Base-by-base conservation (phyloP, 2,797 vertebrate species). In the Premnoplex brunnescens region DNA sequence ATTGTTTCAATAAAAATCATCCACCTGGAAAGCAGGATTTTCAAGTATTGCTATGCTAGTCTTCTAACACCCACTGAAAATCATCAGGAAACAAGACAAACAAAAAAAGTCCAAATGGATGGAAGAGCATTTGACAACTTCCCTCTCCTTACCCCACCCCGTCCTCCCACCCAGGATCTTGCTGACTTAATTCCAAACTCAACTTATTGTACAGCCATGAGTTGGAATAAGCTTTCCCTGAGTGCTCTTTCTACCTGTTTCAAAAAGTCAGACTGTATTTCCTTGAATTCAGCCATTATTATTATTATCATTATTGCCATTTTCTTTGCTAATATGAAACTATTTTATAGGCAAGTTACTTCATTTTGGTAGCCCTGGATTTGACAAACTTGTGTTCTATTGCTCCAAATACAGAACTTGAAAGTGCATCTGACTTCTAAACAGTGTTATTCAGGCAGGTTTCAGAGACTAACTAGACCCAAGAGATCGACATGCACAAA, bases 171-270 rank as follows among this genome's bases (percentile, higher is more conserved):
- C 64, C 91, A 85, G 72, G n/a, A 75, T 91, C 69, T 91, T 86
- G 28, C 48, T 63, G 52, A 92, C 86, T 92, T 96, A 94, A 93
- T 95, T 95, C 92, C 81, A 96, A 96, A 93, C 89, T 95, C 75
- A 34, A 82, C 90, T 93, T 94, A 91, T 82, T 82, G 58, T 81
- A 91, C 88, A 92, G 59, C 58, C 49, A 68, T 60, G 76, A 79
- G 88, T 51, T 96, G 81, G 76, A 97, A 93, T 41, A 97, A 94
- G 87, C 88, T 94, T 97, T 96, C 97, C 96, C 94, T 97, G 95
- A 97, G 95, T 8, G 18, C 55, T 91, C 93, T 94, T 97, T 91
- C 82, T 84, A 84, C 41, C 81, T 97, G 78, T 86, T 95, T 96
- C 87, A 87, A 96, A 97, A 95, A 97, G 93, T 91, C 94, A 97